Base-by-base conservation (phyloP, 2,888 invertebrate species). In the Stenichneumon culpator region DNA sequence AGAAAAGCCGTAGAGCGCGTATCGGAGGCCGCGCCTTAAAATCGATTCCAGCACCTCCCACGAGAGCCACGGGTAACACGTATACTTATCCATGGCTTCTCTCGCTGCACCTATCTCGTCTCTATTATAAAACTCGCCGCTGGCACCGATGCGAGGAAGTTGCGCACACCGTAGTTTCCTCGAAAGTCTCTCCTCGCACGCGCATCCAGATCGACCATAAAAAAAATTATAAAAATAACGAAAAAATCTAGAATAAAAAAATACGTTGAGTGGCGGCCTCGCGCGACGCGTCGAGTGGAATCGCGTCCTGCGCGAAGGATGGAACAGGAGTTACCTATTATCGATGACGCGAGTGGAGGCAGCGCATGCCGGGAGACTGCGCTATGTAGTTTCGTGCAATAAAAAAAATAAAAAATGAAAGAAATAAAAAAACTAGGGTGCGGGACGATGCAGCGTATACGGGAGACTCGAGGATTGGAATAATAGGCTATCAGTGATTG, bases 11-110 rank as follows among this genome's bases (percentile, higher is more conserved):
- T 11, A 36, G 11, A 50, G 65, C 14, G 36, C 52, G 75, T 65
- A 75, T 75, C 50, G 28, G 28, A 65, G 75, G 65, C 75, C 75
- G 75, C 75, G 52, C 75, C 75, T 75, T 65, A 75, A 75, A 75
- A 75, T 75, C 75, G 75, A 75, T 75, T 75, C 50, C 28, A 65
- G 75, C 32, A 50, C 47, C 75, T 75, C 75, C 67, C 77, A 77
- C 67, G 77, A 77, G 77, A 54, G 52, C 65, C 16, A 22, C 77
- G 77, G 52, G 25, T 77, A 77, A 77, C 67, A 67, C 39, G 50
- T 63, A 47, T 47, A 74, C 75, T 67, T 77, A 77, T 52, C 67
- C 67, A 54, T 65, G 22, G 47, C 28, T 44, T 65, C 50, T 39
- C 19, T 32, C 67, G 50, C 65, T 77, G 52, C 77, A 67, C 52